A percentile compares a stretch with the other conserved stretches of the same genome.
phyloP scores from a whole-genome alignment of 2,113 vertebrate genomes.

The Tachysurus vachellii region DNA sequence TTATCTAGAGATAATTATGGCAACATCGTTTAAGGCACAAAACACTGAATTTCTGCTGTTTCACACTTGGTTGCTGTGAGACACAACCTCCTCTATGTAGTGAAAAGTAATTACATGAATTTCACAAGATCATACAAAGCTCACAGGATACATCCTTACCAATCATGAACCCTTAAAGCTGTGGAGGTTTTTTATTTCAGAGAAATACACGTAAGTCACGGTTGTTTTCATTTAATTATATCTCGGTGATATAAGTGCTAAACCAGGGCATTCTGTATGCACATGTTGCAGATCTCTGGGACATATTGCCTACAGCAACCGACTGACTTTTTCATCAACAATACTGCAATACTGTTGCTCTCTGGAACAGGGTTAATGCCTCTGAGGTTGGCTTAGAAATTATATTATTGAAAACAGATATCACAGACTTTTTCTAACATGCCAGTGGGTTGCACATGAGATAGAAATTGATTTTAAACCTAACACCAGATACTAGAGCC shows the following conservation, averaged over 20 bases:
- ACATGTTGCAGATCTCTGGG: not conserved
- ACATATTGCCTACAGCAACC: not conserved
- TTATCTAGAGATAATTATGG: not conserved
- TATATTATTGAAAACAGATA: not conserved
- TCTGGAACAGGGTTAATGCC: not conserved
- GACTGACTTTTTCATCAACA: conserved; percentile 6
- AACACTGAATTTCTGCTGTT: not conserved
- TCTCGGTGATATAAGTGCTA: not conserved
- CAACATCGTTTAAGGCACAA: not conserved
- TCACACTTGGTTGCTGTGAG: not conserved
- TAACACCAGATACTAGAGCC: not conserved
- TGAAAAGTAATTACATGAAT: conserved; percentile 4
- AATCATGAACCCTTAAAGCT: not conserved
- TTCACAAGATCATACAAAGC: not conserved
- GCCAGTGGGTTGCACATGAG: not conserved
- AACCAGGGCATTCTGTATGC: conserved; percentile 5
- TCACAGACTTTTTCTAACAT: not conserved
- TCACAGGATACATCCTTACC: not conserved
- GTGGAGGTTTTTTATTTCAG: not conserved
- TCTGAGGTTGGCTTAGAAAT: not conserved
- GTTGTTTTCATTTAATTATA: not conserved
- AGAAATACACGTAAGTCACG: not conserved
- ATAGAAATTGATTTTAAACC: not conserved
- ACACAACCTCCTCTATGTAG: conserved; percentile 7
- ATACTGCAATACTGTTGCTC: not conserved